Conservation (phyloP, 2,797 vertebrate species). For the Tinamus major region DNA sequence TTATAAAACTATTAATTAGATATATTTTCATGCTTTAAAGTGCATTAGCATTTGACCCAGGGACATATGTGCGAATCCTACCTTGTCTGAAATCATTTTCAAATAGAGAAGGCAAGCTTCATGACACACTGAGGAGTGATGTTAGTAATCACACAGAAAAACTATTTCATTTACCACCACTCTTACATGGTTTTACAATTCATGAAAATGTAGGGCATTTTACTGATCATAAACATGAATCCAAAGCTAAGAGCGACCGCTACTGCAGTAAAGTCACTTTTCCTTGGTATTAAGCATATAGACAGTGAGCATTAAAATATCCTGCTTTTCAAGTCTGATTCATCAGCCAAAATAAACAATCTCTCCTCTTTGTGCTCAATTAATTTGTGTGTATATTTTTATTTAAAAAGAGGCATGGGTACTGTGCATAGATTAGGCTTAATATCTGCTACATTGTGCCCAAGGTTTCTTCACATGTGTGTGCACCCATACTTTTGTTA, state of each 20-base stretch:
- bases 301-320: not conserved
- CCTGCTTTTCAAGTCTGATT: not conserved
- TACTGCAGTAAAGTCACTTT: not conserved
- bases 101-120: not conserved
- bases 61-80: not conserved
- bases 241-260: not conserved
- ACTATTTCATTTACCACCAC: not conserved
- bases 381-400: not conserved
- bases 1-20: not conserved
- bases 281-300: not conserved
- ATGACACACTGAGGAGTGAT: not conserved
- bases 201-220: not conserved
- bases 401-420: not conserved
- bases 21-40: not conserved
- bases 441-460: not conserved
- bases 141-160: not conserved
- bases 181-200: not conserved
- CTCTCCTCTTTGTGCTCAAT: not conserved
- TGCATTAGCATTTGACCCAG: not conserved
- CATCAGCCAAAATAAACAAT: no score
- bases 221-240: not conserved
- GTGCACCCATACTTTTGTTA: not conserved
- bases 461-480: not conserved
- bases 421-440: not conserved
- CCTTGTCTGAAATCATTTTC: not conserved